phyloP scores from a whole-genome alignment of 2,888 invertebrate species.

The Torymus auratus region DNA sequence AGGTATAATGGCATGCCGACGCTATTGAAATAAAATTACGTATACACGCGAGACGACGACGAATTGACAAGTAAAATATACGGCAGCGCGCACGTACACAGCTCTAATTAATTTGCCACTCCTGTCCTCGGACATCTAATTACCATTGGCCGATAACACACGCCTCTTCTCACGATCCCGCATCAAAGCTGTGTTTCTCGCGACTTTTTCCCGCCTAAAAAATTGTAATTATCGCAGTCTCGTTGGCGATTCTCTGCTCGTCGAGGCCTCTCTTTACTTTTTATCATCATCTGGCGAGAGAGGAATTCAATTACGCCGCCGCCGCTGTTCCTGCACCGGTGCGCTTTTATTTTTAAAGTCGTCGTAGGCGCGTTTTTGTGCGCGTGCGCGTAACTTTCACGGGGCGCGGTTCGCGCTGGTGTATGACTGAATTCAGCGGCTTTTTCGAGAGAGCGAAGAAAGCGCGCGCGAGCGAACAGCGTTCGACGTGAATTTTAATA shows the following conservation, averaged over 20 bases:
- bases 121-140: neutral
- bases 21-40: neutral
- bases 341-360: conserved; percentile 45
- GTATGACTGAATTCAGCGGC: conserved; percentile 1
- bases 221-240: conserved; percentile 33
- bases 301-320: conserved; percentile 34
- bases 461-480: neutral
- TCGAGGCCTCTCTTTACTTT: neutral
- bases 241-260: neutral
- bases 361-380: conserved; percentile 17
- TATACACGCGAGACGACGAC: neutral
- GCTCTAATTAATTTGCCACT: conserved; percentile 29
- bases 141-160: neutral
- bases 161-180: too few species aligned
- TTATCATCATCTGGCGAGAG: conserved; percentile 23
- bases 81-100: neutral
- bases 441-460: conserved; percentile 21
- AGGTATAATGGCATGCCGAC: neutral
- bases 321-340: too few species aligned
- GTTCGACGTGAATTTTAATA: too few species aligned
- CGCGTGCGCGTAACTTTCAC: conserved; percentile 34
- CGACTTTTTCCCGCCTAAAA: neutral
- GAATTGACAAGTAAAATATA: conserved; percentile 4
- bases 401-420: conserved; percentile 34
- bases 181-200: neutral